Evolutionary conservation across 2,888 invertebrate species (phyloP).

Genomic region (Athalia rosae): DNA sequence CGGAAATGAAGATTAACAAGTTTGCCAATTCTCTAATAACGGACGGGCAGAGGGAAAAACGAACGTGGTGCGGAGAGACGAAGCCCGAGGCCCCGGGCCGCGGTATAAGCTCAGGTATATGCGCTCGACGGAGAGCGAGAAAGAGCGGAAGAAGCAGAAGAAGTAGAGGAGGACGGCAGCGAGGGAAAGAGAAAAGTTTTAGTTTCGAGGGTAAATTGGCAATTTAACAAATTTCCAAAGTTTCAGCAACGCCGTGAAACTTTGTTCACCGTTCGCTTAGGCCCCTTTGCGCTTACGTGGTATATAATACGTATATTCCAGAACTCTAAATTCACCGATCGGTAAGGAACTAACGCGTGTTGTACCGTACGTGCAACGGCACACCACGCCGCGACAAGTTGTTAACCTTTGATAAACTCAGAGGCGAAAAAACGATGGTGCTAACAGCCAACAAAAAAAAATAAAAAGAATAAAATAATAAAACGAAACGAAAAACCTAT

Average conservation of each 20-base stretch:
- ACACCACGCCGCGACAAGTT: too few species aligned
- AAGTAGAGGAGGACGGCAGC: conserved; percentile 43
- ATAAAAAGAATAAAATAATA: too few species aligned
- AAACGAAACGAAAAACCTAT: too few species aligned
- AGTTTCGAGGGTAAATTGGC: conserved; percentile 71
- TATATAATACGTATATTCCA: too few species aligned
- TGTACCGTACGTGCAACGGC: too few species aligned
- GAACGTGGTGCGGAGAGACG: conserved; percentile 45
- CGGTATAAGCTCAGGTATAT: conserved; percentile 11
- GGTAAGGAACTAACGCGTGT: too few species aligned
- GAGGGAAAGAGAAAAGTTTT: conserved; percentile 57
- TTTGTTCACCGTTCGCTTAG: conserved; percentile 51
- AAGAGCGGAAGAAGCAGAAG: conserved; percentile 33
- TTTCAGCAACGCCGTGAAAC: conserved; percentile 60
- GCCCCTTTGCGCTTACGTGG: neutral
- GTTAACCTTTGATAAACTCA: too few species aligned
- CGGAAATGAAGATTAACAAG: conserved; percentile 70
- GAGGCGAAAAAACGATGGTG: too few species aligned
- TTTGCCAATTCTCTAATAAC: conserved; percentile 62
- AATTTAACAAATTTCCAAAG: conserved; percentile 72
- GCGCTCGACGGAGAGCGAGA: conserved; percentile 47
- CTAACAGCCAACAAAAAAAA: too few species aligned
- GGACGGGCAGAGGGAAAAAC: conserved; percentile 56
- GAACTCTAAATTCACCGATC: too few species aligned
- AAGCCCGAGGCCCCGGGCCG: conserved; percentile 47